Evolutionary conservation across 2,113 vertebrate species (phyloP).

Genomic region (Phalacrocorax brasilianus): DNA sequence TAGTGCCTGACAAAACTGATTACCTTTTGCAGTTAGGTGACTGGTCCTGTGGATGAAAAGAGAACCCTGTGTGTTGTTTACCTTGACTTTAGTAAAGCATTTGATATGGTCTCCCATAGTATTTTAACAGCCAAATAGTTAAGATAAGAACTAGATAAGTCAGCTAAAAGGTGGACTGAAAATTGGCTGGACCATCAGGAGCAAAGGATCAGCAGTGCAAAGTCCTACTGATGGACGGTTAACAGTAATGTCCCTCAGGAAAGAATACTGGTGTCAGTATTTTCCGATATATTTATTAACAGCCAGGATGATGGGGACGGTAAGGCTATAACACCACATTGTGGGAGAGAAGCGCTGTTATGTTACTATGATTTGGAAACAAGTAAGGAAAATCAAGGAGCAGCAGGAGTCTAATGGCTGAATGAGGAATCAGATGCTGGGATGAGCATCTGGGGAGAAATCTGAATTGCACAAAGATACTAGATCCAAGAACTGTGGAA

Average conservation of each 20-base stretch:
- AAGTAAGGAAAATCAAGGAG: neutral
- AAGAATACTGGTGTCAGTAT: neutral
- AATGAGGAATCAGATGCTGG: neutral
- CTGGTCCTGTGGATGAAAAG: neutral
- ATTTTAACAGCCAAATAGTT: neutral
- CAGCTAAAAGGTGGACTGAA: neutral
- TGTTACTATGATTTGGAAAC: neutral
- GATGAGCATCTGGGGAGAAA: neutral
- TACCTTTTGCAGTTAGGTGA: neutral
- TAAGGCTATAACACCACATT: neutral
- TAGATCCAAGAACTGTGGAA: neutral
- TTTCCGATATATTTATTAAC: neutral
- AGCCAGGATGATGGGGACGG: neutral
- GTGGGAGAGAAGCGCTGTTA: neutral
- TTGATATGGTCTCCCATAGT: neutral
- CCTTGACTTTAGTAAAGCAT: neutral
- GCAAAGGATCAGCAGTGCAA: neutral
- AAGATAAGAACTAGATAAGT: neutral
- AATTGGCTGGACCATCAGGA: neutral
- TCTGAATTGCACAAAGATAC: neutral
- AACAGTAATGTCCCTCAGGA: fast-evolving
- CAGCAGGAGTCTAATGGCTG: neutral
- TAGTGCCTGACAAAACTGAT: neutral
- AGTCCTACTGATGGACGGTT: neutral
- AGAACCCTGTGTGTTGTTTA: neutral